Percentiles rank a stretch among this genome's conserved stretches.
phyloP scores from a whole-genome alignment of 2,113 vertebrate species.

The Gambusia affinis region DNA sequence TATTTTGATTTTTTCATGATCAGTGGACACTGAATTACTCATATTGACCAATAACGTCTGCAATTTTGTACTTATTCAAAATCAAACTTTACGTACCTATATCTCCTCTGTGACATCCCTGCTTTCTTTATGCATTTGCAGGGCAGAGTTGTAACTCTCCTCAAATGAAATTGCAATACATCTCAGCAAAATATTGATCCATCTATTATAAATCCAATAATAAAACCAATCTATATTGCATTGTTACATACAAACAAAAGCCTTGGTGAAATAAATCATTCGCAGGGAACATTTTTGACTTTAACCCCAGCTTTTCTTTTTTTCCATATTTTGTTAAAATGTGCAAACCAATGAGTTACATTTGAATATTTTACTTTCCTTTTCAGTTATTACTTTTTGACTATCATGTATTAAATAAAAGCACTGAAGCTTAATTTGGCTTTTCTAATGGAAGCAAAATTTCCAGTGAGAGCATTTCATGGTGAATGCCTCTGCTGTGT shows the following conservation, averaged over 20 bases:
- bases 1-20: constrained; percentile 19
- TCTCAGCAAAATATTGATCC: background rate
- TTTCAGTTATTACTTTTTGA: constrained; percentile 5
- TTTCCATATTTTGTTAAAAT: background rate
- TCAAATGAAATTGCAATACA: background rate
- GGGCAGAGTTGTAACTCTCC: background rate
- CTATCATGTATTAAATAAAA: constrained; percentile 20
- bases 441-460: background rate
- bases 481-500: background rate
- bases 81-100: background rate
- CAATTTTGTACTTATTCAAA: background rate
- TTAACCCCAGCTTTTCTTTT: constrained; percentile 39
- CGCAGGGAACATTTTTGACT: constrained; percentile 18
- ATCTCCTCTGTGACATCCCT: background rate
- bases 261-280: background rate
- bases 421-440: background rate
- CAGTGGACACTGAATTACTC: background rate
- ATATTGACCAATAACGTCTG: constrained; percentile 51
- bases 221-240: background rate
- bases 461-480: background rate
- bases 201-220: constrained; percentile 8
- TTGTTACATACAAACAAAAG: constrained; percentile 1
- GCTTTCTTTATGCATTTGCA: background rate
- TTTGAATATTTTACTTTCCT: constrained; percentile 48
- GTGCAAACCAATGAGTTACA: constrained; percentile 58